Evolutionary conservation across 2,797 vertebrate genomes (phyloP).

Genomic region (Pangasius larnaudii): DNA sequence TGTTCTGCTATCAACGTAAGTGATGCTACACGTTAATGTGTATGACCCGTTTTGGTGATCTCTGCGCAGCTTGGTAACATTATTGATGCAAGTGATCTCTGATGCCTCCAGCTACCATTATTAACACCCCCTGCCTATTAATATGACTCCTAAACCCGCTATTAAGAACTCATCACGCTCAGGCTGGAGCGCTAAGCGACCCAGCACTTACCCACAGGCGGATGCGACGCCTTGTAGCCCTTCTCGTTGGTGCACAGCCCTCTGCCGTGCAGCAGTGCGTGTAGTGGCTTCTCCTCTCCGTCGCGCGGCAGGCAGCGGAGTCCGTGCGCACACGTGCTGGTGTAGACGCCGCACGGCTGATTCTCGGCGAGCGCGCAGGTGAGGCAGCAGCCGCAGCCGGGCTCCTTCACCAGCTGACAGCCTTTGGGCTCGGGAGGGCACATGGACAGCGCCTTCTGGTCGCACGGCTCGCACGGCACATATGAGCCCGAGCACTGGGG

Average conservation of each 20-base stretch:
- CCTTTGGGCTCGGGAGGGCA: slow-evolving; percentile 91
- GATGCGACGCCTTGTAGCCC: slow-evolving; percentile 87
- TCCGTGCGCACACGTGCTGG: slow-evolving; percentile 91
- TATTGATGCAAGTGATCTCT: not conserved
- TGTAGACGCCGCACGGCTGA: slow-evolving; percentile 96
- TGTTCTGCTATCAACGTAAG: not conserved
- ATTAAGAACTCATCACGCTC: not conserved
- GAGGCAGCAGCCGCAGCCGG: slow-evolving; percentile 97
- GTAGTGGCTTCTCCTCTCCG: slow-evolving; percentile 96
- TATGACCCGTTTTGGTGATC: slow-evolving; percentile 10
- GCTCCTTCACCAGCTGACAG: slow-evolving; percentile 97
- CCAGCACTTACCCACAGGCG: slow-evolving; percentile 74
- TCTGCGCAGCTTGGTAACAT: not conserved
- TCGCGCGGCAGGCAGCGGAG: slow-evolving; percentile 92
- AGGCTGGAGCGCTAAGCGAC: not conserved
- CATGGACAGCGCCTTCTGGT: slow-evolving; percentile 93
- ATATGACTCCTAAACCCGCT: not conserved
- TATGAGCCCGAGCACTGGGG: slow-evolving; percentile 86
- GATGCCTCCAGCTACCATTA: slow-evolving; percentile 10
- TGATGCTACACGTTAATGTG: not conserved
- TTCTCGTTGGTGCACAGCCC: slow-evolving; percentile 96
- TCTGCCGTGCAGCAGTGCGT: slow-evolving; percentile 93
- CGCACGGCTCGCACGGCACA: slow-evolving; percentile 96
- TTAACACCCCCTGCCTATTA: not conserved
- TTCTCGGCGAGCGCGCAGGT: slow-evolving; percentile 95